These are phyloP conservation scores for Tokudaia tokunoshimensis DNA, from an alignment of 2,797 vertebrate genomes.

Conservation along the genomic window DNA sequence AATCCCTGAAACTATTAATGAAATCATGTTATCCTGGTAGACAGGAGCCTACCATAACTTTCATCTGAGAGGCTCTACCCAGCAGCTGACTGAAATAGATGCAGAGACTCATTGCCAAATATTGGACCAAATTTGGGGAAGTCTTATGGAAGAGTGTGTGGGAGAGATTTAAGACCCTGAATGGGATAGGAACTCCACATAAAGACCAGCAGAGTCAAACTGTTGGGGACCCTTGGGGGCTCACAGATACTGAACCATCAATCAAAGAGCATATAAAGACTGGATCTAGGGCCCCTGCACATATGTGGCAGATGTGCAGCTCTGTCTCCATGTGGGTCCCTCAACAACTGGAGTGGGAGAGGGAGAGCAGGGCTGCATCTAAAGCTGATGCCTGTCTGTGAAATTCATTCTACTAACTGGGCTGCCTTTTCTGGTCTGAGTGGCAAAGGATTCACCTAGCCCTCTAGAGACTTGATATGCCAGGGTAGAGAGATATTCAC, in stretches of 20 bases:
- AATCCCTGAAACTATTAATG: neutral
- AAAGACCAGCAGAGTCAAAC: neutral
- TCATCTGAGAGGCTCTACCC: neutral
- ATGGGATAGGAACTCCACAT: neutral
- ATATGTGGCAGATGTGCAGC: neutral
- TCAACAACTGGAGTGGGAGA: neutral
- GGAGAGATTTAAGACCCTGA: neutral
- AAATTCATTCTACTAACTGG: neutral
- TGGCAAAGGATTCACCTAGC: neutral
- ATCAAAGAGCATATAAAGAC: neutral
- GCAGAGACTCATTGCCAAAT: neutral
- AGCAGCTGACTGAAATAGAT: neutral
- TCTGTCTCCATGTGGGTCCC: neutral
- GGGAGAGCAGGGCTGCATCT: neutral
- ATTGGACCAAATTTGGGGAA: neutral
- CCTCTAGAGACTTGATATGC: neutral
- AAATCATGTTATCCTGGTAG: neutral
- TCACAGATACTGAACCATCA: neutral
- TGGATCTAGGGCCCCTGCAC: neutral
- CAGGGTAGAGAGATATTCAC: neutral
- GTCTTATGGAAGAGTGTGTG: neutral
- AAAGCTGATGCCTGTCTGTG: neutral
- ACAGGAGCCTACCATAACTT: neutral
- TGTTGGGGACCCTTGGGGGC: neutral
- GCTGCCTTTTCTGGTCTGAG: neutral